phyloP scores from a whole-genome alignment of 2,113 vertebrate species.

The Oryzias javanicus region DNA sequence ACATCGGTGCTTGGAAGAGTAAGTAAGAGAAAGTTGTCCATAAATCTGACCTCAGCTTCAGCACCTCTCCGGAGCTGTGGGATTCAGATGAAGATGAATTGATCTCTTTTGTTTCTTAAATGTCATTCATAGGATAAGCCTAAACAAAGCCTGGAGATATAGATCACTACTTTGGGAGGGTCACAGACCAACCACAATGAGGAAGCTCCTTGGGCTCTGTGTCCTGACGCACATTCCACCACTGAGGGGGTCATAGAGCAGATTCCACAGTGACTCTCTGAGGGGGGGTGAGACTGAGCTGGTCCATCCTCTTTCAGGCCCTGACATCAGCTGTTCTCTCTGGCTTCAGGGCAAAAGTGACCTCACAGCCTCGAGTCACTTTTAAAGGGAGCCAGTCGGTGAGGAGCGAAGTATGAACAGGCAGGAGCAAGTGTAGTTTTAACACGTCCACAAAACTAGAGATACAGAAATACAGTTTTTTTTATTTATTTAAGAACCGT shows the following conservation, averaged over 20 bases:
- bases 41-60: constrained; percentile 11
- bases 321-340: constrained; percentile 81
- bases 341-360: constrained; percentile 85
- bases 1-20: constrained; percentile 18
- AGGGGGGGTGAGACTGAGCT: constrained; percentile 43
- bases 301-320: constrained; percentile 58
- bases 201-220: constrained; percentile 48
- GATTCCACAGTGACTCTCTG: constrained; percentile 60
- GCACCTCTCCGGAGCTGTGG: not conserved
- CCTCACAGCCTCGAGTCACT: constrained; percentile 81
- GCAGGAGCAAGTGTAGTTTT: constrained; percentile 66
- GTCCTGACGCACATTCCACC: constrained; percentile 52
- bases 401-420: constrained; percentile 74
- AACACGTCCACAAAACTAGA: constrained; percentile 69
- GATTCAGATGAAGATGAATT: not conserved
- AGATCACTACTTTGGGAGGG: constrained; percentile 1
- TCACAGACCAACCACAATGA: constrained; percentile 47
- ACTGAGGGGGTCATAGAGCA: constrained; percentile 53
- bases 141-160: constrained; percentile 18
- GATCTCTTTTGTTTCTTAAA: not conserved
- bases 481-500: constrained; percentile 6
- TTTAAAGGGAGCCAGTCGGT: constrained; percentile 88
- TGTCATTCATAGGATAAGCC: constrained; percentile 5
- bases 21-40: constrained; percentile 7
- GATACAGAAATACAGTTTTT: constrained; percentile 58